Evolutionary conservation across 2,113 vertebrate species (phyloP), one percentile per base, ranked within the genome.

Genomic region (Pavo muticus): DNA sequence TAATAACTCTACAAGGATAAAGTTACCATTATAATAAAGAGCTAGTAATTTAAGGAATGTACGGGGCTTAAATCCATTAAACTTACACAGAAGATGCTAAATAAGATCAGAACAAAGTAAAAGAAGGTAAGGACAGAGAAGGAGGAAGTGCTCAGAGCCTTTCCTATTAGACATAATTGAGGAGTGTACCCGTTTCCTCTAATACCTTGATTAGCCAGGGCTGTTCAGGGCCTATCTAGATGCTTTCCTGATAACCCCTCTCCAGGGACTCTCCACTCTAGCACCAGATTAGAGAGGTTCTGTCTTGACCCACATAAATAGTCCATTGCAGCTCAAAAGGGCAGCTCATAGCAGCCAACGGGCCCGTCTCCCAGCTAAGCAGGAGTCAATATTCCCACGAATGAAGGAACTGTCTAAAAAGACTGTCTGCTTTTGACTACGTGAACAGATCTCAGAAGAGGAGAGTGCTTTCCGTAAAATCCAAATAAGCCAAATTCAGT

Each of bases 51-150:
- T 96, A 78, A 95, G 56, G 30, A 86, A 95, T 94, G 60, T 96
- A 96, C 94, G 97, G 83, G 96, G 97, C 97, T 97, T 97, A 97
- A 97, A 97, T 23, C 10, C 79, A 91, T 64, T 39, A 39, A 47
- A 89, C 69, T n/a, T 79, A 87, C 56, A 80, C 7, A 74, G 67
- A 83, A 79, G 17, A 68, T 57, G 39, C 11, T 56, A 85, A 78
- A 37, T 87, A 80, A 77, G 17, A 93, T 5, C 44, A 37, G 17
- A 80, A 68, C 19, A 64, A 77, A 80, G n/a, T 27, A 68, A 89
- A 87, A n/a, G 29, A 19, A 87, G 56, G 25, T 64, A 85, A 86
- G 37, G 37, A 76, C 39, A 87, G 59, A 90, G 52, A 45, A 86
- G 37, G 37, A 59, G 35, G 35, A 90, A 63, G 6, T 47, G 74